Evolutionary conservation across 2,888 invertebrate genomes (phyloP), one percentile per base, ranked within the genome.

Genomic region (Lamellibrachia columna): DNA sequence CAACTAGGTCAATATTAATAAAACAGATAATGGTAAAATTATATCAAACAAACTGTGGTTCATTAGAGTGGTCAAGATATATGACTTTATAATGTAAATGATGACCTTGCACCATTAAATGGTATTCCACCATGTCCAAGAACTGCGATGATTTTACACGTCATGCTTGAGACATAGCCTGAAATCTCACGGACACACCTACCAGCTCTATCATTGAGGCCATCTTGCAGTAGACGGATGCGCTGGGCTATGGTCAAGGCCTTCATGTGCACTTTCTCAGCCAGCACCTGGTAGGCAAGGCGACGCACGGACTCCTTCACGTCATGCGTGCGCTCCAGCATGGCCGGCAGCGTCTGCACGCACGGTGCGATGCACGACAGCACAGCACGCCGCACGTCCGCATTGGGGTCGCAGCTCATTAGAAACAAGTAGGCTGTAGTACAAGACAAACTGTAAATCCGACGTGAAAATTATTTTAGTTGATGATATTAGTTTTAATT

Each of bases 281-380:
- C 97, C 90, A 97, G 95, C 53, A 97, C 95, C 90, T 95, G 95
- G 95, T 97, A 97, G 0, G 97, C 97, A 93, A 97, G 97, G 95
- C 97, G 97, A 0, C 98, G 97, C 0, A 99, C 98, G 58, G 97
- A 97, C 93, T 98, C 98, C 95, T 98, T 98, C 0, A 98, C 97
- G 96, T 99, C 99, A 95, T 98, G 97, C 0, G 98, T 97, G 2
- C 98, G 97, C 93, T 97, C 97, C 92, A 98, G 95, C 58, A 98
- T 98, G 93, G 97, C 97, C 0, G 97, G 97, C 2, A 98, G 97
- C 3, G 98, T 98, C 91, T 97, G 97, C 90, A 97, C 97, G 94
- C 98, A 98, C 53, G 98, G 97, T 0, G 98, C 98, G 96, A 98
- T 98, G 91, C 97, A 97, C 95, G 97, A 97, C 90, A 98, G 97